A percentile compares a stretch with the other conserved stretches of the same genome.
Conservation (phyloP, 2,113 vertebrate species). For the Planiliza haematocheilus region DNA sequence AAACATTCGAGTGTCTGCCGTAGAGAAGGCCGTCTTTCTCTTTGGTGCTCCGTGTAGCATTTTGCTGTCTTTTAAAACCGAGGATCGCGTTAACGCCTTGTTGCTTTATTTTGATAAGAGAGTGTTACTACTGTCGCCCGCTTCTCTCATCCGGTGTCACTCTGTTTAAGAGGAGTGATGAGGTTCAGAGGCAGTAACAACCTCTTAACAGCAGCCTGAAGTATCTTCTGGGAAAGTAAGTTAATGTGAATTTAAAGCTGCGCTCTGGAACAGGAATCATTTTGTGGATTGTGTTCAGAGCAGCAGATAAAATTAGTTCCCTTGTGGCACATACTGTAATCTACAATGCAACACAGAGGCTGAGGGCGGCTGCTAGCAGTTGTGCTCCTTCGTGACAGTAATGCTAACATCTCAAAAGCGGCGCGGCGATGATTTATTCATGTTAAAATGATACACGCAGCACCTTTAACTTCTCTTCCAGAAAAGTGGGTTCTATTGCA, state of each 20-base stretch:
- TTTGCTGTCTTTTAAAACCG: conserved; percentile 20
- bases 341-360: conserved; percentile 8
- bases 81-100: background rate
- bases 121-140: background rate
- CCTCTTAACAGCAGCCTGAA: conserved; percentile 18
- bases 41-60: conserved; percentile 41
- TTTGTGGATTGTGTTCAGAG: background rate
- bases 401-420: background rate
- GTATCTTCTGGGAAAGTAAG: conserved; percentile 7
- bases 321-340: conserved; percentile 40
- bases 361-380: background rate
- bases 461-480: conserved; percentile 25
- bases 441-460: conserved; percentile 33
- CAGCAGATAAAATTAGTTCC: no score
- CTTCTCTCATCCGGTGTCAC: background rate
- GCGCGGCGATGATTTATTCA: conserved; percentile 12
- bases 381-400: background rate
- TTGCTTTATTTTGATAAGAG: background rate
- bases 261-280: background rate
- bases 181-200: conserved; percentile 9
- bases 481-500: conserved; percentile 11
- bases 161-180: background rate
- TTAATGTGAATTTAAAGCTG: background rate
- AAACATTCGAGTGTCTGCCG: conserved; percentile 37
- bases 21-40: background rate